These are phyloP conservation scores for Hypotaenidia okinawae DNA, from an alignment of 2,797 vertebrate genomes.

Conservation along the genomic window DNA sequence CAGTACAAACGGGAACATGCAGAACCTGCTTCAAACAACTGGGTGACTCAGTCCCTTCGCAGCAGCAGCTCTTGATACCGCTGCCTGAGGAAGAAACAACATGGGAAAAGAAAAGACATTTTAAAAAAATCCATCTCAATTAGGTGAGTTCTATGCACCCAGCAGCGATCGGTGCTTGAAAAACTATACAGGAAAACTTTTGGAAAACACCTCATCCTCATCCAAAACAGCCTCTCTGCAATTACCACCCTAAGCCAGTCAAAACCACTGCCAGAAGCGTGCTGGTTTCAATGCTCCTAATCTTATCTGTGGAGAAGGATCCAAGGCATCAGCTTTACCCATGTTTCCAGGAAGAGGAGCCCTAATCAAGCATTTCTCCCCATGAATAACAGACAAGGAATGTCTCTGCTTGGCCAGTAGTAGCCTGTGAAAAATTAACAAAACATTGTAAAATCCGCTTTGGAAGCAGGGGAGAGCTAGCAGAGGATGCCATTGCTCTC, in stretches of 20 bases:
- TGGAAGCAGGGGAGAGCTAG: slow-evolving; percentile 15
- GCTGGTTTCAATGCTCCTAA: neutral
- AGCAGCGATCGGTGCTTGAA: fast-evolving
- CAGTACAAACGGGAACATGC: neutral
- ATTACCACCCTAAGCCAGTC: neutral
- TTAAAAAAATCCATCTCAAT: neutral
- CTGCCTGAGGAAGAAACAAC: neutral
- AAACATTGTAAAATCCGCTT: slow-evolving; percentile 19
- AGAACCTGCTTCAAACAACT: neutral
- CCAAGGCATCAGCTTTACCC: slow-evolving; percentile 32
- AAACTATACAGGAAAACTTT: neutral
- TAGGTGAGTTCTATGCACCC: neutral
- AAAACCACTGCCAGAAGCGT: slow-evolving; percentile 15
- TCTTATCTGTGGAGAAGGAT: slow-evolving; percentile 51
- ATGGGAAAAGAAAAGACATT: neutral
- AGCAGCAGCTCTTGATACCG: neutral
- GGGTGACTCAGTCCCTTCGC: neutral
- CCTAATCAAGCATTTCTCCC: slow-evolving; percentile 58
- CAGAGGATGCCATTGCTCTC: neutral
- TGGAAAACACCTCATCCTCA: neutral
- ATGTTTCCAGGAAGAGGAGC: slow-evolving; percentile 42
- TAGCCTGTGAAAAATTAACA: slow-evolving; percentile 51
- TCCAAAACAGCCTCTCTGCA: neutral
- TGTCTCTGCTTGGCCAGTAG: neutral
- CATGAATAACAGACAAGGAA: slow-evolving; percentile 49